A percentile compares a stretch with the other conserved stretches of the same genome.
Conservation (phyloP, 2,113 vertebrate genomes). For the Dendropsophus ebraccatus region DNA sequence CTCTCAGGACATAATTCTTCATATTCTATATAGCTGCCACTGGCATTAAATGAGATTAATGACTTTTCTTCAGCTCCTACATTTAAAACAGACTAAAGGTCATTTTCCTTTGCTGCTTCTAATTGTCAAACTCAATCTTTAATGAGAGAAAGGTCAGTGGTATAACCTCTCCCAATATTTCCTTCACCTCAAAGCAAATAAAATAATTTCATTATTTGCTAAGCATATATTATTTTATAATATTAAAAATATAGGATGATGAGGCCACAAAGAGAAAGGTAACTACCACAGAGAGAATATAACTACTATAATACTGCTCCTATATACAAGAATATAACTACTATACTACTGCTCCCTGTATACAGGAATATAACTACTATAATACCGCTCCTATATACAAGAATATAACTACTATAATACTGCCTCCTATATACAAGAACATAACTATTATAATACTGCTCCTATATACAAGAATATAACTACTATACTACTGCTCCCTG, state of each 20-base stretch:
- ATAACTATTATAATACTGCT: background rate
- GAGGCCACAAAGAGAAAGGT: background rate
- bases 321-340: conserved; percentile 5
- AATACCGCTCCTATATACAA: background rate
- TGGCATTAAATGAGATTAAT: conserved; percentile 35
- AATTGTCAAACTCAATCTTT: conserved; percentile 20
- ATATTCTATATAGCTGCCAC: conserved; percentile 7
- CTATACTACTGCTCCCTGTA: background rate
- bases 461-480: conserved; percentile 3
- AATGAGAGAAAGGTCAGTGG: conserved; percentile 16
- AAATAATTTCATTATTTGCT: conserved; percentile 34
- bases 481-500: background rate
- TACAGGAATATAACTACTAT: conserved; percentile 8
- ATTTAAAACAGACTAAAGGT: conserved; percentile 39
- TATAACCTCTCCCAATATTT: background rate
- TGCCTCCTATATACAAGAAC: background rate
- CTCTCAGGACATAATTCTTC: conserved; percentile 1
- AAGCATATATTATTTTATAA: conserved; percentile 31
- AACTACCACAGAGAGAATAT: too few species aligned
- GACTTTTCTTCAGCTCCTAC: conserved; percentile 12
- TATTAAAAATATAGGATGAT: background rate
- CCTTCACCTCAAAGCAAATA: background rate
- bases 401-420: background rate
- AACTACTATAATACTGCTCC: conserved; percentile 1
- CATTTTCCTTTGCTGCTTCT: conserved; percentile 34